Evolutionary conservation across 2,113 vertebrate genomes (phyloP).

Genomic region (Jaculus jaculus): DNA sequence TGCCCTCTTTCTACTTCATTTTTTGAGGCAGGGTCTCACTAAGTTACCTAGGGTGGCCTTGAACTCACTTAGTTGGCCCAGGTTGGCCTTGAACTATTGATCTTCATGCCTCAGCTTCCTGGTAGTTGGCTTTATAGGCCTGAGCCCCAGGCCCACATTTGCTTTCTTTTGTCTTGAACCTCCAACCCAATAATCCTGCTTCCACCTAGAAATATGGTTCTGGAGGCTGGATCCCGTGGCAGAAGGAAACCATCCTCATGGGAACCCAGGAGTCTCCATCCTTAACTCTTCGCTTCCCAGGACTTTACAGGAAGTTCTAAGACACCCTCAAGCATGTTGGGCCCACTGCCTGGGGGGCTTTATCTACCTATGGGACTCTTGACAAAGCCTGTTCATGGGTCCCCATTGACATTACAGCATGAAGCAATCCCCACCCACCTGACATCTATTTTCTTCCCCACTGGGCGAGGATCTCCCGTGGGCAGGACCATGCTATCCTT

Average conservation of each 20-base stretch:
- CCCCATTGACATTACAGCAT: accelerated
- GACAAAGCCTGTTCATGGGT: not conserved
- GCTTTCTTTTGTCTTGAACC: not conserved
- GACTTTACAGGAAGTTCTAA: not conserved
- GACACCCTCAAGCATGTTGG: not conserved
- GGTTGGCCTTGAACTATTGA: not conserved
- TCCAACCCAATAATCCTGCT: not conserved
- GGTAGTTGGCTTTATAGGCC: not conserved
- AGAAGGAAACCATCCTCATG: not conserved
- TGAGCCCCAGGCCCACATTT: not conserved
- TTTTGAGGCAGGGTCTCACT: not conserved
- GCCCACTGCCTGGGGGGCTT: not conserved
- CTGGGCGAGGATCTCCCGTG: not conserved
- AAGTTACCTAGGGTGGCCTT: not conserved
- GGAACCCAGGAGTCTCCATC: not conserved
- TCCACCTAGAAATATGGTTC: not conserved
- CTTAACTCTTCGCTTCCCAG: not conserved
- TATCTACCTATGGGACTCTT: not conserved
- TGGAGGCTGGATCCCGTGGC: not conserved
- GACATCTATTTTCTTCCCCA: not conserved
- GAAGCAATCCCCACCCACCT: accelerated
- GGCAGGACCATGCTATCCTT: not conserved
- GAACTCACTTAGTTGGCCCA: not conserved
- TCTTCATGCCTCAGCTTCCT: not conserved
- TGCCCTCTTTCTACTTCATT: not conserved